A percentile compares a stretch with the other conserved stretches of the same genome.
Conservation (phyloP, 2,113 vertebrate genomes). For the Paradoxurus hermaphroditus region DNA sequence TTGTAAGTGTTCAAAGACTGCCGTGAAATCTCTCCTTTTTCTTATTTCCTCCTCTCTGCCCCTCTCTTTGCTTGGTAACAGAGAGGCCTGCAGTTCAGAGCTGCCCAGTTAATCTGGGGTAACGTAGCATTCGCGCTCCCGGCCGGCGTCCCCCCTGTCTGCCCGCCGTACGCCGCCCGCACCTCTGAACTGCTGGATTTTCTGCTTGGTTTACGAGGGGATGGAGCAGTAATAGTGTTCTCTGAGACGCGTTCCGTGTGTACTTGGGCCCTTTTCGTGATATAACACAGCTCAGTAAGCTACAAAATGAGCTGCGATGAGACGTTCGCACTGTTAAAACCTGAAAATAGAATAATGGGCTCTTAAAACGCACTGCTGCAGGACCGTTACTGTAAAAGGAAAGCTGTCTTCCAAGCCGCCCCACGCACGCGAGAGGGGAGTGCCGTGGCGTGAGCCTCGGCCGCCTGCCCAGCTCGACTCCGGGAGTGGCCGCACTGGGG, state of each 20-base stretch:
- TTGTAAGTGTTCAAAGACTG: not conserved
- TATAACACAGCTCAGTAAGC: slow-evolving; percentile 41
- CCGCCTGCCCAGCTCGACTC: accelerated
- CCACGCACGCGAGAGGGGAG: not conserved
- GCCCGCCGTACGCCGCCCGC: accelerated
- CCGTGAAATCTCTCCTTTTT: not conserved
- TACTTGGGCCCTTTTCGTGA: not conserved
- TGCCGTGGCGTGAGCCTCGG: accelerated
- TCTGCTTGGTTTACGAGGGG: not conserved
- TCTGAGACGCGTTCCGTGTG: not conserved
- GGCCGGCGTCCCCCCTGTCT: accelerated
- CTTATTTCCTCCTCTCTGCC: not conserved
- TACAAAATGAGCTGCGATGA: slow-evolving; percentile 34
- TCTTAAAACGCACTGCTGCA: not conserved
- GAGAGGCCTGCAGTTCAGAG: not conserved
- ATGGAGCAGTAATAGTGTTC: not conserved
- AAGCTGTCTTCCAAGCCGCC: not conserved
- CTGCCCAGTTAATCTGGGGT: not conserved
- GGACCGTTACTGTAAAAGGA: not conserved
- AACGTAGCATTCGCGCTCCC: accelerated
- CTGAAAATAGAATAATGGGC: not conserved
- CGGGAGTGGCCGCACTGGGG: accelerated
- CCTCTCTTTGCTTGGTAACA: not conserved
- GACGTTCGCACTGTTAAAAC: slow-evolving; percentile 1
- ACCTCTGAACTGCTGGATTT: not conserved